Evolutionary conservation across 2,797 vertebrate species (phyloP).

Genomic region (Echiichthys vipera): DNA sequence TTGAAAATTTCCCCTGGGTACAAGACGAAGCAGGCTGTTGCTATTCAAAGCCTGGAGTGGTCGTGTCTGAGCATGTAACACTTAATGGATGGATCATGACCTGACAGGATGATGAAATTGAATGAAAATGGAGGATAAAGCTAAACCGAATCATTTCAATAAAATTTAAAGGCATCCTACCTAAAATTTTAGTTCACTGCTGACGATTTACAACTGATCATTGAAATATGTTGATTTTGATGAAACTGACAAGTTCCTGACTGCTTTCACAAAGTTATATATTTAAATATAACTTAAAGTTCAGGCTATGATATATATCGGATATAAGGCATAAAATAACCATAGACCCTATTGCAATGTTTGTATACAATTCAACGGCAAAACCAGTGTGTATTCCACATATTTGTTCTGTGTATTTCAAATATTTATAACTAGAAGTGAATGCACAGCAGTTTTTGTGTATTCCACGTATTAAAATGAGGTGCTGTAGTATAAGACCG

Average conservation of each 20-base stretch:
- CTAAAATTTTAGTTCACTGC: background rate
- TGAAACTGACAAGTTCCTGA: background rate
- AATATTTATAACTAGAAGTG: too few relatives aligned
- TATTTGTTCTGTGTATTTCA: too few relatives aligned
- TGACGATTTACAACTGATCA: background rate
- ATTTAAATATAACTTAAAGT: too few relatives aligned
- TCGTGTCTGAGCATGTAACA: conserved; percentile 62
- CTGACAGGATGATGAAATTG: conserved; percentile 46
- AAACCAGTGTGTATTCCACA: too few relatives aligned
- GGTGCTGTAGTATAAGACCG: too few relatives aligned
- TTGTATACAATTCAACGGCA: too few relatives aligned
- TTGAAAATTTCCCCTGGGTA: conserved; percentile 62
- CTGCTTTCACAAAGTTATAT: background rate
- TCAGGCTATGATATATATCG: too few relatives aligned
- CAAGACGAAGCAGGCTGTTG: conserved; percentile 29
- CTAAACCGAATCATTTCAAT: conserved; percentile 15
- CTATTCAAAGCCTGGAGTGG: conserved; percentile 39
- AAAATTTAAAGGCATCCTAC: background rate
- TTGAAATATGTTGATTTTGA: background rate
- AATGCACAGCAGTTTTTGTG: too few relatives aligned
- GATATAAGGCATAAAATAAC: too few relatives aligned
- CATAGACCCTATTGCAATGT: too few relatives aligned
- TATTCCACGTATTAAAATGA: too few relatives aligned
- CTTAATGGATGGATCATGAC: conserved; percentile 47
- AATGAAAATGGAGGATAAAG: conserved; percentile 12